These are phyloP conservation scores for Leptothorax acervorum DNA, from an alignment of 2,888 invertebrate species.

Conservation along the genomic window DNA sequence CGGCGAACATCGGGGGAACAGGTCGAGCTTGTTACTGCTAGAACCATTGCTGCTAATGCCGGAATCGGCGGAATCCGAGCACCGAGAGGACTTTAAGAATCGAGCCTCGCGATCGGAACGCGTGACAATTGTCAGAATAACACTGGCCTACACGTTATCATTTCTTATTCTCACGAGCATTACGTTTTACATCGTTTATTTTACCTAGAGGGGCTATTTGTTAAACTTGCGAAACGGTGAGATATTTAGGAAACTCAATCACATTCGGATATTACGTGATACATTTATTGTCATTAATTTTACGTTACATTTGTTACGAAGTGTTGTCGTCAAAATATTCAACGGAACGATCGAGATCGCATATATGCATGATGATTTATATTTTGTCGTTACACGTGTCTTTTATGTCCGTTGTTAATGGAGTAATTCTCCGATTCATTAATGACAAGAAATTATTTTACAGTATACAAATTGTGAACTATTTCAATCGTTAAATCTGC, in stretches of 20 bases:
- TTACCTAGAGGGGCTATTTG: constrained; percentile 82
- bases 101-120: constrained; percentile 83
- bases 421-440: background rate
- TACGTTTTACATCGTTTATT: constrained; percentile 87
- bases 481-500: constrained; percentile 4
- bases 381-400: constrained; percentile 10
- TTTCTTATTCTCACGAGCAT: constrained; percentile 87
- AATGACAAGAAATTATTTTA: constrained; percentile 39
- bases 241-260: constrained; percentile 14
- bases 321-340: constrained; percentile 14
- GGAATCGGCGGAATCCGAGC: constrained; percentile 82
- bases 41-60: constrained; percentile 87
- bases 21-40: constrained; percentile 85
- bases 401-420: background rate
- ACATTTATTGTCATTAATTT: constrained; percentile 54
- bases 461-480: constrained; percentile 26
- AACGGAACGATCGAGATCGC: background rate
- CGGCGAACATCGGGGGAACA: constrained; percentile 74
- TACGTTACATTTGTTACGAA: constrained; percentile 39
- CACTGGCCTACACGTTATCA: constrained; percentile 87
- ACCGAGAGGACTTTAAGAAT: constrained; percentile 66
- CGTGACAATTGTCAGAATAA: constrained; percentile 86
- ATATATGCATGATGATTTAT: background rate
- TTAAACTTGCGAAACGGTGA: constrained; percentile 5
- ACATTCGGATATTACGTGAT: background rate